Evolutionary conservation across 64 coral and sea anemone species (phyloP), one percentile per base, ranked within the genome.

Genomic region (Stylophora pistillata): DNA sequence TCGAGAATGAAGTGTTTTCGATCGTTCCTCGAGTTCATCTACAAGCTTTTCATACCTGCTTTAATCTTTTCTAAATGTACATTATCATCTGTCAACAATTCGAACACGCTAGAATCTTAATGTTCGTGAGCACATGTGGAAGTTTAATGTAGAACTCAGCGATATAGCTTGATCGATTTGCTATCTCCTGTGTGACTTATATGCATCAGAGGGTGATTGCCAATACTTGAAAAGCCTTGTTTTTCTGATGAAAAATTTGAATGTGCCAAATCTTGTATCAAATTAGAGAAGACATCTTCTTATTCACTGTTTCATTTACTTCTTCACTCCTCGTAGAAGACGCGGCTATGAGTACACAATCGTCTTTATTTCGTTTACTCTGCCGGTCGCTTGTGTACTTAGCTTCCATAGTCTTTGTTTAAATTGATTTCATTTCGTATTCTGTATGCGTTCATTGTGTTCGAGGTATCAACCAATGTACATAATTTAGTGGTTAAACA

Each of bases 21-120:
- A n/a, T 84, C 59, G 64, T 54, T 63, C 31, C 20, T 62, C 27
- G 80, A 28, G 57, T 69, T 21, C 15, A 9, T 33, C 53, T 13
- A 15, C 10, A 60, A 2, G 17, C 4, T 29, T 61, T 15, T 23
- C 11, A 31, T 70, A 37, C 14, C 21, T 11, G 61, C 69, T 64
- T 84, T 84, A 84, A 68, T 84, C 80, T 33, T 31, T 34, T 82
- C 80, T 53, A 37, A 66, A 53, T 84, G 21, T 84, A 69, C 33
- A 17, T 20, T 84, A 70, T 84, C n/a, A 84, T 68, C 80, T 84
- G 80, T 84, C 62, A 84, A 84, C 80, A 70, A 63, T 70, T 84
- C 34, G 32, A 52, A 84, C 31, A 69, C 62, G 61, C n/a, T 69
- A 69, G 30, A 15, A 15, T 41, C 23, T 15, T 30, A 30, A 59